A percentile compares a stretch with the other conserved stretches of the same genome.
phyloP scores from a whole-genome alignment of 2,797 vertebrate genomes.

The Petrocephalus schoutedeni region DNA sequence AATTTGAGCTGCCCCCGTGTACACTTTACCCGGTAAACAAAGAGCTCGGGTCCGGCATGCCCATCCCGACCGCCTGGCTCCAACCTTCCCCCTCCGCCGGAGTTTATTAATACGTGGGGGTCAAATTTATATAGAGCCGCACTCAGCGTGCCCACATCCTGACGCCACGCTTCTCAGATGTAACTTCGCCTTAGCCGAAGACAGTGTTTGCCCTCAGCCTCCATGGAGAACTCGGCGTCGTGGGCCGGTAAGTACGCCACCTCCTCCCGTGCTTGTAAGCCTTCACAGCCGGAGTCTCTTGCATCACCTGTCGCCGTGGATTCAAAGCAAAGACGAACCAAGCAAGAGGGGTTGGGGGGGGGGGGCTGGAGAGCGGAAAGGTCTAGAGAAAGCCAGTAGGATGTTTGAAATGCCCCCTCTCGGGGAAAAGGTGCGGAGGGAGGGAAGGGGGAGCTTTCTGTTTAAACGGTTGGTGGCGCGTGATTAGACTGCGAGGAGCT shows the following conservation, averaged over 20 bases:
- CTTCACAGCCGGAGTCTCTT: conserved; percentile 5
- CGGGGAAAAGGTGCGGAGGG: background rate
- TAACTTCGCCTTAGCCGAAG: background rate
- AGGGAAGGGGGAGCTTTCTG: background rate
- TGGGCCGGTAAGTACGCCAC: background rate
- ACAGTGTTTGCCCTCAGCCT: background rate
- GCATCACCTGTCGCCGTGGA: background rate
- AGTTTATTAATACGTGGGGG: background rate
- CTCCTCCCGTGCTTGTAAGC: background rate
- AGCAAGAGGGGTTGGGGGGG: background rate
- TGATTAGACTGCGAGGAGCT: conserved; percentile 1
- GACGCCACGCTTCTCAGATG: background rate
- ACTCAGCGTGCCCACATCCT: background rate
- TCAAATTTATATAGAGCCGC: background rate
- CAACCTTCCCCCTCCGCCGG: background rate
- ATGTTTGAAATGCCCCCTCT: conserved; percentile 7
- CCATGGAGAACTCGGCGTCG: conserved; percentile 1
- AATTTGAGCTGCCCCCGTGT: conserved; percentile 15
- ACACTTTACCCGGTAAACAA: conserved; percentile 4
- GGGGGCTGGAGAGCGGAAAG: background rate
- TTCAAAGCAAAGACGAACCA: background rate
- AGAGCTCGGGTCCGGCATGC: background rate
- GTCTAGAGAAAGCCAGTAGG: background rate
- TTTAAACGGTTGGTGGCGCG: background rate
- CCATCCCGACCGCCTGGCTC: background rate